Evolutionary conservation across 2,797 vertebrate species (phyloP), one percentile per base, ranked within the genome.

Genomic region (Mus spretus): DNA sequence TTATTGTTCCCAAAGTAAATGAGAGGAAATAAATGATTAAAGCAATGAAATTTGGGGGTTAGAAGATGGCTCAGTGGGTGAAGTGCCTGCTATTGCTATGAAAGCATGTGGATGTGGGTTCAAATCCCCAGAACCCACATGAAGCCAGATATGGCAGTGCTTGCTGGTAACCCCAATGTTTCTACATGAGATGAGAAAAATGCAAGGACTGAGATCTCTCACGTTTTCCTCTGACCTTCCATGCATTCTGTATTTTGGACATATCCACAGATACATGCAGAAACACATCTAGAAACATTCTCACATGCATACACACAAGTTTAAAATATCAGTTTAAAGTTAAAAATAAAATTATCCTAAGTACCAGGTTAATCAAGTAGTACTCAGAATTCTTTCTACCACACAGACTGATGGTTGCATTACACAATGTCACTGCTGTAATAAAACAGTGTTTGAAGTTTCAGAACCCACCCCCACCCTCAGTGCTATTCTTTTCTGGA

Each of bases 11-110:
- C 28, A 85, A 37, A 83, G 53, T 88, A 47, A 7, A 89, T 34
- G 83, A 82, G 17, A 93, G n/a, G 17, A 94, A 96, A 92, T 91
- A 7, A 20, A 95, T 34, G 14, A 26, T 93, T 94, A 72, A 89
- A 96, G 44, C 44, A 47, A 34, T 40, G 57, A 4, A 72, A 87
- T 12, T 40, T 55, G 15, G 67, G 12, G 9, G 26, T 87, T 55
- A 47, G 67, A 72, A 12, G 22, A 57, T 19, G 2, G 19, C 5
- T 40, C 50, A 11, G 1, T 55, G 34, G 9, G 34, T 74, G 40
- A 57, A 55, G 24, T 57, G 12, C 50, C 55, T 87, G n/a, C 34
- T 9, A 19, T 40, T 87, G n/a, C 34, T 9, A 19, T 40, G n/a
- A 55, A 40, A 57, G 34, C 7, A 19, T 57, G 67, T 17, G 22